phyloP scores from a whole-genome alignment of 2,113 vertebrate species.

The Chunga burmeisteri region DNA sequence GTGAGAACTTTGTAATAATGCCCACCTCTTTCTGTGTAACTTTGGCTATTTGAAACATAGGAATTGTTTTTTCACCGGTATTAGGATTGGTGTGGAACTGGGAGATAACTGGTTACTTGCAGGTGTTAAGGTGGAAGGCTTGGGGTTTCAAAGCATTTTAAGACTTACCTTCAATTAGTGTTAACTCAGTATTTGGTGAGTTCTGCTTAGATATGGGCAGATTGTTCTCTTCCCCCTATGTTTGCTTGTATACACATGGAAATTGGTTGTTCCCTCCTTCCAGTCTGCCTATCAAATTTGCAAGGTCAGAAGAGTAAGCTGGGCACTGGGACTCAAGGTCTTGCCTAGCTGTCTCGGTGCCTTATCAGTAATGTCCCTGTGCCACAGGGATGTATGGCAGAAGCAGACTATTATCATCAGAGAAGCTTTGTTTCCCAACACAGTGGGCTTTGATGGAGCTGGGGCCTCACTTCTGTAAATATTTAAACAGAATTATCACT shows the following conservation, averaged over 20 bases:
- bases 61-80: neutral
- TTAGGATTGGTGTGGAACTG: neutral
- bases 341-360: neutral
- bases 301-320: neutral
- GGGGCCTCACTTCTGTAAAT: neutral
- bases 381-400: neutral
- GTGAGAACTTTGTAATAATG: neutral
- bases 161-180: neutral
- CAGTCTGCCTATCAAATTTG: neutral
- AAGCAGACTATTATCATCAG: neutral
- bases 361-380: neutral
- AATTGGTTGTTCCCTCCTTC: neutral
- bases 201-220: neutral
- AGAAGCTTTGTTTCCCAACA: neutral
- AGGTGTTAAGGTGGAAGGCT: neutral
- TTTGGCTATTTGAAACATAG: neutral
- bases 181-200: neutral
- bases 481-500: neutral
- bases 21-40: neutral
- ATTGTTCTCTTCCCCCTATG: neutral
- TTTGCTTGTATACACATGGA: neutral
- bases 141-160: neutral
- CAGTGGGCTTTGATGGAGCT: neutral
- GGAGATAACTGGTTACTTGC: neutral
- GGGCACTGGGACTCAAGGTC: neutral